Conservation (phyloP, 92 coral and sea anemone species). For the Siderastrea radians region DNA sequence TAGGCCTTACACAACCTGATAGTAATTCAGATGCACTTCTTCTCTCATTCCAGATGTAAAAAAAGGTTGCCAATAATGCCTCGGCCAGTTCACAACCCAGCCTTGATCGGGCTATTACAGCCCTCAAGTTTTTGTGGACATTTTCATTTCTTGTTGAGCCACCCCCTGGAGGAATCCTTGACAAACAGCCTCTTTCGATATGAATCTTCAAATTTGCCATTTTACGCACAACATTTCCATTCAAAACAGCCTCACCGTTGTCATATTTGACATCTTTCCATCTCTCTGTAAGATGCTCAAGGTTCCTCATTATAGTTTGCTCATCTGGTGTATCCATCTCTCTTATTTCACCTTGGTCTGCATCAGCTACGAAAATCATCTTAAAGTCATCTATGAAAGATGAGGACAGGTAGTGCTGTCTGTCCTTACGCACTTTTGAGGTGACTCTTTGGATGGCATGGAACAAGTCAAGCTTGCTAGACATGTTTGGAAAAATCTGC, state of each 20-base stretch:
- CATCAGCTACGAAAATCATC: constrained; percentile 43
- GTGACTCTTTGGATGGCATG: constrained; percentile 51
- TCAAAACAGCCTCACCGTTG: constrained; percentile 52
- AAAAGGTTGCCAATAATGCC: constrained; percentile 59
- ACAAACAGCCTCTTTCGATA: constrained; percentile 65
- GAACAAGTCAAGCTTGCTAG: constrained; percentile 44
- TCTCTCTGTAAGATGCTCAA: constrained; percentile 40
- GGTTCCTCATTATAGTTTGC: constrained; percentile 19
- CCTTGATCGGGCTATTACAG: constrained; percentile 55
- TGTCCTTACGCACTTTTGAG: constrained; percentile 30
- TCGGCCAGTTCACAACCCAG: constrained; percentile 52
- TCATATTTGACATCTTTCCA: constrained; percentile 62
- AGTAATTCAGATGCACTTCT: constrained; percentile 25
- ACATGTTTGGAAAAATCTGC: constrained; percentile 45
- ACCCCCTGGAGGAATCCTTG: constrained; percentile 69
- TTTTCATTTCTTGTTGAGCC: constrained; percentile 69
- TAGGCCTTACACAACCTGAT: constrained; percentile 47
- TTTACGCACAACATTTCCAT: constrained; percentile 50
- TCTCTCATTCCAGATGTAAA: constrained; percentile 73
- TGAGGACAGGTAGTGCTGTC: constrained; percentile 38
- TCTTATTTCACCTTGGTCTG: constrained; percentile 49
- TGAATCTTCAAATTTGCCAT: constrained; percentile 66
- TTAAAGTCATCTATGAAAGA: constrained; percentile 53
- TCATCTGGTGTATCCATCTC: constrained; percentile 54
- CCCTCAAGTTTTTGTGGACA: constrained; percentile 54